Conservation (phyloP, 2,888 invertebrate species). For the Amphipoea oculea region DNA sequence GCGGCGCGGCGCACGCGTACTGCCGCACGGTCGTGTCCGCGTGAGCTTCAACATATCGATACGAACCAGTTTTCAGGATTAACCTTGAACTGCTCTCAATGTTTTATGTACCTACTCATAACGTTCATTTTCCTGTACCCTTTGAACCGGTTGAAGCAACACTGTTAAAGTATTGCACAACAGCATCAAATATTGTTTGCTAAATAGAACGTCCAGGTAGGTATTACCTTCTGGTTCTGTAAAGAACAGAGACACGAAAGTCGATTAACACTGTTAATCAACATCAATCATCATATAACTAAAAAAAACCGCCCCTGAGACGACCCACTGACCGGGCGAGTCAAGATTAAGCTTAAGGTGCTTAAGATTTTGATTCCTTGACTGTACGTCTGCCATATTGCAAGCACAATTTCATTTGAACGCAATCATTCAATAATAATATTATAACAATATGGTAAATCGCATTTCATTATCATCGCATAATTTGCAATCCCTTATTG, state of each 20-base stretch:
- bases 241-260: background rate
- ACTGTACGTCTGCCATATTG: background rate
- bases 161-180: background rate
- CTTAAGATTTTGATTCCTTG: background rate
- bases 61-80: constrained; percentile 29
- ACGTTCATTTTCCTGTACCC: constrained; percentile 14
- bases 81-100: constrained; percentile 12
- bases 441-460: background rate
- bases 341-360: background rate
- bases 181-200: constrained; percentile 1
- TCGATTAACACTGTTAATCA: background rate
- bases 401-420: constrained; percentile 1
- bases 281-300: constrained; percentile 8
- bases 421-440: background rate
- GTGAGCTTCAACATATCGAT: constrained; percentile 10
- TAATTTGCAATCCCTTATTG: background rate
- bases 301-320: no score
- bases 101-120: background rate
- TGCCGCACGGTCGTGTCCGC: background rate
- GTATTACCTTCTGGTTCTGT: no score
- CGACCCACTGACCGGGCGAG: background rate
- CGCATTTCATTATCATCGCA: background rate
- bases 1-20: background rate
- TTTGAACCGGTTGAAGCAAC: constrained; percentile 1
- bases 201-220: background rate